phyloP scores from a whole-genome alignment of 2,113 vertebrate genomes.

The Rhinopomastus cyanomelas region DNA sequence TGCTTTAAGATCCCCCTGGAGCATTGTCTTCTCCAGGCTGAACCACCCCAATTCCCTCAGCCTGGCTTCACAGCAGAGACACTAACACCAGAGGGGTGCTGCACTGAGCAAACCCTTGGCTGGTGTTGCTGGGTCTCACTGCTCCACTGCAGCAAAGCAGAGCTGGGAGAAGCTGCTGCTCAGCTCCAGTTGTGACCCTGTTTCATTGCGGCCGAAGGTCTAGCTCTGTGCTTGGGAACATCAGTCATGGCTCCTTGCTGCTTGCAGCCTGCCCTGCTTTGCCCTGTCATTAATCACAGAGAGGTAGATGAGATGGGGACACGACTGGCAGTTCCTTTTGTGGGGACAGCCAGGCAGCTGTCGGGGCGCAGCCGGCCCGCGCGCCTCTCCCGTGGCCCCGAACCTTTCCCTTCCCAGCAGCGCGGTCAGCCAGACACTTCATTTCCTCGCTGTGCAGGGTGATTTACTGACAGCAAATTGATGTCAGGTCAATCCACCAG shows the following conservation, averaged over 20 bases:
- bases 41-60: too few species aligned
- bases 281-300: fast-evolving
- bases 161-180: neutral
- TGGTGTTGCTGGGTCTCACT: fast-evolving
- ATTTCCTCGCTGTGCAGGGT: neutral
- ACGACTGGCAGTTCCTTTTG: neutral
- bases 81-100: neutral
- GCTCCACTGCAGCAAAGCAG: fast-evolving
- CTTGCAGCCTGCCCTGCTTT: neutral
- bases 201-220: fast-evolving
- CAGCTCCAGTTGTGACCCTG: fast-evolving
- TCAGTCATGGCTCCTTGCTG: neutral
- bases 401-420: neutral
- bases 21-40: too few species aligned
- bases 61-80: too few species aligned
- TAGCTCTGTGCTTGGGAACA: neutral
- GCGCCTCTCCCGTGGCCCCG: fast-evolving
- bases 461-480: neutral
- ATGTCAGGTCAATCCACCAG: neutral
- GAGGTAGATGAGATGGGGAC: neutral
- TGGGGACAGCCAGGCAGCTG: fast-evolving
- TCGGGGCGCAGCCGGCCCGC: neutral
- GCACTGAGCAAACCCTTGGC: neutral
- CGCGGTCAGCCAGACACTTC: fast-evolving
- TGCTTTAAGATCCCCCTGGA: too few species aligned